Evolutionary conservation across 2,113 vertebrate species (phyloP).

Genomic region (Perccottus glenii): DNA sequence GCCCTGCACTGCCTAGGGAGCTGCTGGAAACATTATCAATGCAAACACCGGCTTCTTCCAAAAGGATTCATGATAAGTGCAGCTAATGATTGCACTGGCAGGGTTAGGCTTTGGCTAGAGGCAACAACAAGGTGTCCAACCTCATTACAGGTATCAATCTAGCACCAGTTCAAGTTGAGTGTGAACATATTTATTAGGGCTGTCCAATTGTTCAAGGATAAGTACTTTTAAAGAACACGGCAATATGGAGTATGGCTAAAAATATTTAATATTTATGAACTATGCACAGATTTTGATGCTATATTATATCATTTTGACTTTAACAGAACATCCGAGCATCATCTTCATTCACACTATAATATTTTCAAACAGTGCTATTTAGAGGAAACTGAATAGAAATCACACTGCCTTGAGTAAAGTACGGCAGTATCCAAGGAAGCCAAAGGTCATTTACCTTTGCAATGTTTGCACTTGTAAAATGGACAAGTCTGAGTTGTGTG

Average conservation of each 20-base stretch:
- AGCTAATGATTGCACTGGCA: constrained; percentile 5
- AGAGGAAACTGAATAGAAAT: no score
- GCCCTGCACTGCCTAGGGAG: constrained; percentile 38
- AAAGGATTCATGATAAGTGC: constrained; percentile 39
- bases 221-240: no score
- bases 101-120: background rate
- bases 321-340: no score
- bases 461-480: background rate
- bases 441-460: background rate
- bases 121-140: background rate
- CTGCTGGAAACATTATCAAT: constrained; percentile 43
- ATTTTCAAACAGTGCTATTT: no score
- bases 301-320: no score
- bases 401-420: no score
- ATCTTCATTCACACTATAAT: no score
- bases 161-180: background rate
- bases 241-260: no score
- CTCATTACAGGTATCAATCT: background rate
- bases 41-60: constrained; percentile 45
- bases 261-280: no score
- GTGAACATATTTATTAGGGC: background rate
- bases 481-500: background rate
- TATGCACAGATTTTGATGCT: no score
- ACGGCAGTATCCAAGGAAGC: no score
- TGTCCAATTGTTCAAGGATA: no score